Conservation (phyloP, 2,888 invertebrate species). For the Lasioglossum pauxillum region DNA sequence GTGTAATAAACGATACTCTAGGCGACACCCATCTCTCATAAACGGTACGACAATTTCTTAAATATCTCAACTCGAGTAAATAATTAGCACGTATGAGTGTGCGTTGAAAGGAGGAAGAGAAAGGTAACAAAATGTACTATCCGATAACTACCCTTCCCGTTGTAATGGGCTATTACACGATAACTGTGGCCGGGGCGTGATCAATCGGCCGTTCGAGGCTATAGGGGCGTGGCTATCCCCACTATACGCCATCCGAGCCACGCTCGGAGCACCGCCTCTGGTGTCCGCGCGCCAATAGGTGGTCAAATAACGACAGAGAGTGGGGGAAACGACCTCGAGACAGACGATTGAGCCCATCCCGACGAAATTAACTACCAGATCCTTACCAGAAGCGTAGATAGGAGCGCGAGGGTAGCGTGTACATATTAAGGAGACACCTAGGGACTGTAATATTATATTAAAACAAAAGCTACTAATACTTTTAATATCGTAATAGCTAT, state of each 20-base stretch:
- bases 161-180: conserved; percentile 34
- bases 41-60: conserved; percentile 64
- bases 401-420: conserved; percentile 70
- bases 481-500: conserved; percentile 78
- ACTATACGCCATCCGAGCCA: neutral
- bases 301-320: neutral
- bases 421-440: conserved; percentile 75
- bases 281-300: neutral
- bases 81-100: conserved; percentile 54
- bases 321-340: neutral
- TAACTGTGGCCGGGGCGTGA: neutral
- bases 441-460: conserved; percentile 66
- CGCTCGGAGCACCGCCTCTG: no score
- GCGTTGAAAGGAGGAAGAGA: conserved; percentile 44
- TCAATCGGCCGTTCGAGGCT: neutral
- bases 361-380: conserved; percentile 60
- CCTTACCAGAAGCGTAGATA: conserved; percentile 65
- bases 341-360: conserved; percentile 49
- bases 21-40: conserved; percentile 60
- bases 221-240: neutral
- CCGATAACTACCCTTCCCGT: conserved; percentile 34
- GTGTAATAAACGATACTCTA: conserved; percentile 64
- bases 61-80: conserved; percentile 63
- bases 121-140: conserved; percentile 24
- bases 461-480: conserved; percentile 50